Percentiles rank a stretch among this genome's conserved stretches.
These are phyloP conservation scores for Epinephelus fuscoguttatus DNA, from an alignment of 2,113 vertebrate species.

Conservation along the genomic window DNA sequence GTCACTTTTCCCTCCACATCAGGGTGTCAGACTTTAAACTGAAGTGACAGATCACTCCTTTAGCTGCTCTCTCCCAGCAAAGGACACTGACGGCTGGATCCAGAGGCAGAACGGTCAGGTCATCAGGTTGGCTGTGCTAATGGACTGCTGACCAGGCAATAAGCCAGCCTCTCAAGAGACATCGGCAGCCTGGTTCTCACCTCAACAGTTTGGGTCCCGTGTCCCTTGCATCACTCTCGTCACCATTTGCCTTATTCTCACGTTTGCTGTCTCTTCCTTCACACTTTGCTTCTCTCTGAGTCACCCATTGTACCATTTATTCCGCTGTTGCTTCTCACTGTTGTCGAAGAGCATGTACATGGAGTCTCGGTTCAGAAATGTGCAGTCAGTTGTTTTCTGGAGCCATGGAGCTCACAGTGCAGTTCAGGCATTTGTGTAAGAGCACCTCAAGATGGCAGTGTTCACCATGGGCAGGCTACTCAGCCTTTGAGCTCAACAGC, in stretches of 20 bases:
- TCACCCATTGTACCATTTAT: not conserved
- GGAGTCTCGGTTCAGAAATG: slow-evolving; percentile 1
- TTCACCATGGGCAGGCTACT: slow-evolving; percentile 88
- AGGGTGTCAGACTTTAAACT: slow-evolving; percentile 70
- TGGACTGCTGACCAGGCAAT: slow-evolving; percentile 77
- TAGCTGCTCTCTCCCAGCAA: slow-evolving; percentile 52
- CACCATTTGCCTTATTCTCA: slow-evolving; percentile 21
- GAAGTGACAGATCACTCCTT: slow-evolving; percentile 76
- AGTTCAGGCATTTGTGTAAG: slow-evolving; percentile 67
- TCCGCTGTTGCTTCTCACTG: not conserved
- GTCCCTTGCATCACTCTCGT: slow-evolving; percentile 47
- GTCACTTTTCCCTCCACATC: slow-evolving; percentile 68
- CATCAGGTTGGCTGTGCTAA: slow-evolving; percentile 73
- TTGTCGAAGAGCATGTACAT: not conserved
- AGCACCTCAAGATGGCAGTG: slow-evolving; percentile 93
- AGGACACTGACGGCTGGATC: slow-evolving; percentile 65
- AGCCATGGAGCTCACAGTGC: slow-evolving; percentile 10
- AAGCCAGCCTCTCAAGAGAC: slow-evolving; percentile 67
- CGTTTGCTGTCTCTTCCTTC: slow-evolving; percentile 8
- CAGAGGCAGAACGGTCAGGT: slow-evolving; percentile 71
- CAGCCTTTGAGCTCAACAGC: slow-evolving; percentile 51
- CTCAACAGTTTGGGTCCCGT: slow-evolving; percentile 41
- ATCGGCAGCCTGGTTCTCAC: slow-evolving; percentile 67
- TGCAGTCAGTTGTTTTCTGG: slow-evolving; percentile 2
- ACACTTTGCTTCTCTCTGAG: slow-evolving; percentile 9